These are phyloP conservation scores for Eucera pruinosa DNA, from an alignment of 2,888 invertebrate species.

Conservation along the genomic window DNA sequence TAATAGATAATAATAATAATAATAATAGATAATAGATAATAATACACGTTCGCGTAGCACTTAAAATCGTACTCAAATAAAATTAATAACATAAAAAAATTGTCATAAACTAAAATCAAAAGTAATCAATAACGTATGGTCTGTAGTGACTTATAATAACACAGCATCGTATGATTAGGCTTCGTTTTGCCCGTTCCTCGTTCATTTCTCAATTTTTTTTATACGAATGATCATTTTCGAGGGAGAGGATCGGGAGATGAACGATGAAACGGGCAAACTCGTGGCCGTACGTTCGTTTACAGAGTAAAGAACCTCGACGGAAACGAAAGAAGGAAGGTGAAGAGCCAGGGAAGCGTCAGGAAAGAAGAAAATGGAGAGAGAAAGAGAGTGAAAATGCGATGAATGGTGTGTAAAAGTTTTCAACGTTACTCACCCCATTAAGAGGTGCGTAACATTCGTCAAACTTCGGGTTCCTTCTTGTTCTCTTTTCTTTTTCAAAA, in stretches of 20 bases:
- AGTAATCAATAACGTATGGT: conserved; percentile 83
- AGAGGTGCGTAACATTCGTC: background rate
- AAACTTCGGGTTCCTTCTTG: background rate
- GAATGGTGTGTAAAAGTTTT: background rate
- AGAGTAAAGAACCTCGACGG: conserved; percentile 58
- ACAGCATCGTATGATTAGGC: conserved; percentile 83
- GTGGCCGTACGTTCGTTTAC: conserved; percentile 63
- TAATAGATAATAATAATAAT: conserved; percentile 67
- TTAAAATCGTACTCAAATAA: conserved; percentile 81
- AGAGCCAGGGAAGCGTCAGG: background rate
- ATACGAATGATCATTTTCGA: background rate
- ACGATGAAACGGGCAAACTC: conserved; percentile 39
- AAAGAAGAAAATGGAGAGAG: conserved; percentile 2
- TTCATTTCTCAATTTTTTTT: conserved; percentile 14
- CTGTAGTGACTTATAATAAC: conserved; percentile 83
- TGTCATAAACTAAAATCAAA: conserved; percentile 82
- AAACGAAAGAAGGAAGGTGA: conserved; percentile 29
- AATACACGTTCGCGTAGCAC: conserved; percentile 73
- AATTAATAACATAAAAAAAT: conserved; percentile 83
- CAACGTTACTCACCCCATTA: background rate
- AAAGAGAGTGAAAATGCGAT: background rate
- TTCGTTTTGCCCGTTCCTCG: conserved; percentile 66
- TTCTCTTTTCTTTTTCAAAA: conserved; percentile 17
- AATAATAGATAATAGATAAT: conserved; percentile 67
- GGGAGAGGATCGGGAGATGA: conserved; percentile 10